These are phyloP conservation scores for Drosophila macrothrix DNA, from an alignment of 2,888 invertebrate species.

Conservation along the genomic window DNA sequence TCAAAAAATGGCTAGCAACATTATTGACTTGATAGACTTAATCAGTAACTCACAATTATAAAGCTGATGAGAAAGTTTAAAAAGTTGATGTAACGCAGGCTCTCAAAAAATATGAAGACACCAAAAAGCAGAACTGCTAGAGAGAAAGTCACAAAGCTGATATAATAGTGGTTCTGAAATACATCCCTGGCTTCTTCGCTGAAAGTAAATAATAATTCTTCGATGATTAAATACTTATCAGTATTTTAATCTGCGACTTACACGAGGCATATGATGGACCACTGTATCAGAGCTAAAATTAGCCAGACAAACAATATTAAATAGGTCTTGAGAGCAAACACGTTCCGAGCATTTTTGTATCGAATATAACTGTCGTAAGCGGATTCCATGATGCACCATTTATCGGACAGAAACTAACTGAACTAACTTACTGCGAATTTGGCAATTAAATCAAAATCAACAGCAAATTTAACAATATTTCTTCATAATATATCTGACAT, in stretches of 20 bases:
- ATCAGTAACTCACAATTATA: constrained; percentile 49
- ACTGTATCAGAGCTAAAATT: constrained; percentile 47
- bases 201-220: background rate
- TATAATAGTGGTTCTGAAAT: constrained; percentile 19
- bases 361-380: constrained; percentile 16
- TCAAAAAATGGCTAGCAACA: too few relatives aligned
- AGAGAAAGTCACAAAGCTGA: constrained; percentile 40
- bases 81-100: constrained; percentile 28
- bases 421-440: constrained; percentile 15
- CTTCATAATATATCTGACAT: constrained; percentile 15
- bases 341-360: constrained; percentile 30
- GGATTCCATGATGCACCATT: constrained; percentile 36
- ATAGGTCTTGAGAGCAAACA: constrained; percentile 46
- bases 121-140: constrained; percentile 26
- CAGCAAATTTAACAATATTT: constrained; percentile 7
- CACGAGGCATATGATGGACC: constrained; percentile 32
- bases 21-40: background rate
- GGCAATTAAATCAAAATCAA: background rate
- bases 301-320: constrained; percentile 42
- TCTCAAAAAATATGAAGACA: constrained; percentile 53
- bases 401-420: constrained; percentile 5
- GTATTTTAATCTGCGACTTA: constrained; percentile 22
- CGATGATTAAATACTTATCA: too few relatives aligned
- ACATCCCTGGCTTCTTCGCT: constrained; percentile 4
- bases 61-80: constrained; percentile 31